Conservation (phyloP, 2,888 invertebrate genomes). For the Drosophila setosimentum region DNA sequence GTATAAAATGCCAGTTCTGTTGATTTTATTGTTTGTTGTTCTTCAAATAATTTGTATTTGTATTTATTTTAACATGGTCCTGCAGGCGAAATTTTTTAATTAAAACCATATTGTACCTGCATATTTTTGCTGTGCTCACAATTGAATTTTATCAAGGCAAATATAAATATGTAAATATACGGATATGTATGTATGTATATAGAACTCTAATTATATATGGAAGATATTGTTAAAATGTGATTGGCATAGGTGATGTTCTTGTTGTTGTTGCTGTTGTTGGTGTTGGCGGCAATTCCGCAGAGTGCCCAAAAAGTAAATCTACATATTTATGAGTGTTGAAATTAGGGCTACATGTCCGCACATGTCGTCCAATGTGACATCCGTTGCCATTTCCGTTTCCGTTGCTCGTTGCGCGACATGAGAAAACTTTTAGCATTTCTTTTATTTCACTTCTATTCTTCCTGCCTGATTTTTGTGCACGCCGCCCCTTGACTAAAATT, state of each 20-base stretch:
- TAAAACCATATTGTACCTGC: constrained; percentile 28
- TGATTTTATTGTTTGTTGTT: constrained; percentile 47
- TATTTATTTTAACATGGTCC: constrained; percentile 43
- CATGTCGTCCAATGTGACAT: constrained; percentile 69
- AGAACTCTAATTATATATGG: constrained; percentile 1
- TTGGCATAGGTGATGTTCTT: constrained; percentile 20
- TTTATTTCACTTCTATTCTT: constrained; percentile 40
- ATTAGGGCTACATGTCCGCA: constrained; percentile 63
- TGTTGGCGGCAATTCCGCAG: constrained; percentile 17
- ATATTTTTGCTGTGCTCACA: constrained; percentile 31
- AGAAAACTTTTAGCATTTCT: constrained; percentile 75
- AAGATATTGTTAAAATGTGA: constrained; percentile 29
- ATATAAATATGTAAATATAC: constrained; percentile 17
- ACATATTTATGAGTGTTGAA: constrained; percentile 66
- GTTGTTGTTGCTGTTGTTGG: not conserved
- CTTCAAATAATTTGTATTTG: constrained; percentile 31
- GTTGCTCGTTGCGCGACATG: constrained; percentile 57
- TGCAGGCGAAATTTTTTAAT: constrained; percentile 43
- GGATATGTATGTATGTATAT: constrained; percentile 3
- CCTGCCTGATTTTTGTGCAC: constrained; percentile 24
- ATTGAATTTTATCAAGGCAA: constrained; percentile 29
- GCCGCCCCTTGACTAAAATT: constrained; percentile 47
- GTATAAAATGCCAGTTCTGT: constrained; percentile 43
- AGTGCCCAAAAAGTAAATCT: constrained; percentile 52
- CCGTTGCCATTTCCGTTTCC: constrained; percentile 64